Evolutionary conservation across 2,888 invertebrate genomes (phyloP).

Genomic region (Dynastes grantii): DNA sequence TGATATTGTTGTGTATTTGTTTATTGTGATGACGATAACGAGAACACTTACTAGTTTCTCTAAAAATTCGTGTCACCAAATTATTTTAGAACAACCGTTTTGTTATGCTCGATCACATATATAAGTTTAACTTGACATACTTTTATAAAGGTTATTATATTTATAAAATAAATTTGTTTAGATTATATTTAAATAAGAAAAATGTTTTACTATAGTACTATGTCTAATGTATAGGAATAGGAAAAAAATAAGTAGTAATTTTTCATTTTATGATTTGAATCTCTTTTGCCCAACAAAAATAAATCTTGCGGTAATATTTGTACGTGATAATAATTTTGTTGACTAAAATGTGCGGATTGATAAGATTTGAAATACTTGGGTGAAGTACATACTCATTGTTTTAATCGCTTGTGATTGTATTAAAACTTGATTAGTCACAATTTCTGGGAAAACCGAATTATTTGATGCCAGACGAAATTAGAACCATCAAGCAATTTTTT

Average conservation of each 20-base stretch:
- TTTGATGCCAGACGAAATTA: too few species aligned
- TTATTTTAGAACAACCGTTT: slow-evolving; percentile 2
- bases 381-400: too few species aligned
- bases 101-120: neutral
- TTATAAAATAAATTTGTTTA: neutral
- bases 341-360: too few species aligned
- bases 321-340: too few species aligned
- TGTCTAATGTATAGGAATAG: neutral
- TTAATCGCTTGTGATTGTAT: too few species aligned
- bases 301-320: too few species aligned
- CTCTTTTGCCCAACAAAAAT: too few species aligned
- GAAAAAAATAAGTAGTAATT: neutral
- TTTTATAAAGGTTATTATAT: neutral
- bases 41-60: slow-evolving; percentile 18
- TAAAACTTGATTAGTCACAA: too few species aligned
- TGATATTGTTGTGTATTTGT: slow-evolving; percentile 31
- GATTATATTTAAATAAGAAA: neutral
- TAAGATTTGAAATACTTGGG: too few species aligned
- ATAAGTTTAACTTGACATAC: neutral
- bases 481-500: too few species aligned
- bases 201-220: neutral
- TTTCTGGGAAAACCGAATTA: too few species aligned
- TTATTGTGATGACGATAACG: slow-evolving; percentile 19
- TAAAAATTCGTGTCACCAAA: slow-evolving; percentile 16
- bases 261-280: neutral